These are phyloP conservation scores for Indicator indicator DNA, from an alignment of 2,113 vertebrate genomes.

Conservation along the genomic window DNA sequence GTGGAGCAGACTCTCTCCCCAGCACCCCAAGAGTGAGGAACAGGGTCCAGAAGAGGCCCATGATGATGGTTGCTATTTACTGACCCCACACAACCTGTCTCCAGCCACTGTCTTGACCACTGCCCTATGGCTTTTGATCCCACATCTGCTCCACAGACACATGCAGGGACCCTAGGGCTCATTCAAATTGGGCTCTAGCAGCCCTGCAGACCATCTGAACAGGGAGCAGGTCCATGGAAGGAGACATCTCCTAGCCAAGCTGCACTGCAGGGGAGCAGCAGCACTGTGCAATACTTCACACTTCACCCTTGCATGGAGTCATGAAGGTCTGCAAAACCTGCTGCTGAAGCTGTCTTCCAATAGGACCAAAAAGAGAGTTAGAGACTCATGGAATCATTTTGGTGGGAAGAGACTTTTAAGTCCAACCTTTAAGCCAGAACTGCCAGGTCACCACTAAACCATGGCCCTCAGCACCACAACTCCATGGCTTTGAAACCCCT, in stretches of 20 bases:
- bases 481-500: neutral
- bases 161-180: neutral
- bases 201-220: neutral
- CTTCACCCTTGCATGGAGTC: neutral
- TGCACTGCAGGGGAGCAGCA: accelerated
- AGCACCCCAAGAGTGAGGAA: neutral
- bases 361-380: accelerated
- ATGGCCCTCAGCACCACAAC: neutral
- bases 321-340: neutral
- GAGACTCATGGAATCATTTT: neutral
- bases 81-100: neutral
- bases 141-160: neutral
- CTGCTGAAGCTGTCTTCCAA: neutral
- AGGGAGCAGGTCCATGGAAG: neutral
- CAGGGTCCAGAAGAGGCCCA: neutral
- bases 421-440: neutral
- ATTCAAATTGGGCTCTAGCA: neutral
- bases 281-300: accelerated
- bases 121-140: neutral
- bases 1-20: neutral
- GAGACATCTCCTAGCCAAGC: neutral
- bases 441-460: neutral
- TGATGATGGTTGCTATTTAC: neutral
- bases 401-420: neutral
- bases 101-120: neutral